Evolutionary conservation across 2,888 invertebrate species (phyloP).

Genomic region (Dysmachus trigonus): DNA sequence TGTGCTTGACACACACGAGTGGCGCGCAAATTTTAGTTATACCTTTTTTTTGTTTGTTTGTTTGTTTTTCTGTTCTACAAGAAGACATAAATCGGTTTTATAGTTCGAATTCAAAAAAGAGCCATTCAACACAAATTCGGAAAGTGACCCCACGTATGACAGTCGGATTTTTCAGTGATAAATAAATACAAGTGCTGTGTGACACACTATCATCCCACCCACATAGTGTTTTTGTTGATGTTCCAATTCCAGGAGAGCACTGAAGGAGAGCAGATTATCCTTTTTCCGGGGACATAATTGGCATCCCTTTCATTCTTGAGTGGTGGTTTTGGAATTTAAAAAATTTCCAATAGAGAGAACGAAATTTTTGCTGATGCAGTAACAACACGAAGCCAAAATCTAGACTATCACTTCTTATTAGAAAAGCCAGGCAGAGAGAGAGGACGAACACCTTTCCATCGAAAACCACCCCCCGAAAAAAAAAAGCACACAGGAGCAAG

Average conservation of each 20-base stretch:
- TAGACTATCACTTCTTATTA: background rate
- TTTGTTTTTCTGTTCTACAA: background rate
- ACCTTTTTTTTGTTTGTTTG: background rate
- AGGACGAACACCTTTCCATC: background rate
- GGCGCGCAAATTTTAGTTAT: constrained; percentile 45
- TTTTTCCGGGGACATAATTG: background rate
- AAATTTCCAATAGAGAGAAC: background rate
- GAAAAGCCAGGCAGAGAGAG: background rate
- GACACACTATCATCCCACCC: background rate
- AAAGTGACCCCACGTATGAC: background rate
- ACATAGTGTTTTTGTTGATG: background rate
- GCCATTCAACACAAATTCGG: too few species aligned
- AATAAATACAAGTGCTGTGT: background rate
- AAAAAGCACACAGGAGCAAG: too few species aligned
- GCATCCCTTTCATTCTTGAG: background rate
- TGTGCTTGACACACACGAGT: constrained; percentile 48
- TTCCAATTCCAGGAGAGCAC: background rate
- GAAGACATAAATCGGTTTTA: too few species aligned
- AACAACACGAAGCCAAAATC: background rate
- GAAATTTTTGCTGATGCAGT: background rate
- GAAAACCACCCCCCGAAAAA: too few species aligned
- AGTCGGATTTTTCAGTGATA: background rate
- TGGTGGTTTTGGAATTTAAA: background rate
- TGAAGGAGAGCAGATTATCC: background rate
- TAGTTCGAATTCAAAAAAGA: too few species aligned